Percentiles rank a stretch among this genome's conserved stretches.
Evolutionary conservation across 30 jellyfish, hydroid and myxozoan species (phyloP).

Genomic region (Hydra vulgaris): DNA sequence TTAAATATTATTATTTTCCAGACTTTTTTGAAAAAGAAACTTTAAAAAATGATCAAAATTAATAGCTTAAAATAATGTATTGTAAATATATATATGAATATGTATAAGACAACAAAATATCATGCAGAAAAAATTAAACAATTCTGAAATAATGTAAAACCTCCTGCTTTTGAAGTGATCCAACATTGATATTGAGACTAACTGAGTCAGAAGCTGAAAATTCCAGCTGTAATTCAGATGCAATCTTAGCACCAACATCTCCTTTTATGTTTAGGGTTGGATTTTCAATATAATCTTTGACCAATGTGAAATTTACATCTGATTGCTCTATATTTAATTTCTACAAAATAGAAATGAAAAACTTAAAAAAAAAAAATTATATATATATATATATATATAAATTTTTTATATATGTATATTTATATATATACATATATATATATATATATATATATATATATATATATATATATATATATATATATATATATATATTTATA

Average conservation of each 20-base stretch:
- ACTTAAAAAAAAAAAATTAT: background rate
- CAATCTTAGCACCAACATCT: constrained; percentile 71
- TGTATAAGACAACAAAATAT: no score
- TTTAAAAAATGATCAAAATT: no score
- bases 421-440: no score
- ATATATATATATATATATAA: background rate
- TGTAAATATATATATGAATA: no score
- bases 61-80: no score
- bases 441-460: no score
- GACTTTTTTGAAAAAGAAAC: no score
- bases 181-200: constrained; percentile 41
- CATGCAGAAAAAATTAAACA: background rate
- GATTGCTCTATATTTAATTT: constrained; percentile 3
- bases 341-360: no score
- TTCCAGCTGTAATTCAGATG: constrained; percentile 65
- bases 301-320: constrained; percentile 11
- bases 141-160: constrained; percentile 11
- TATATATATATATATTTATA: no score
- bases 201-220: constrained; percentile 51
- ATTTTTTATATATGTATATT: no score
- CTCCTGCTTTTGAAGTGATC: constrained; percentile 66
- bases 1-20: no score
- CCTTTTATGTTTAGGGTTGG: constrained; percentile 79
- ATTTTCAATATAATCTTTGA: constrained; percentile 50
- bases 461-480: no score